phyloP scores from a whole-genome alignment of 2,797 vertebrate species.

The Betta splendens region DNA sequence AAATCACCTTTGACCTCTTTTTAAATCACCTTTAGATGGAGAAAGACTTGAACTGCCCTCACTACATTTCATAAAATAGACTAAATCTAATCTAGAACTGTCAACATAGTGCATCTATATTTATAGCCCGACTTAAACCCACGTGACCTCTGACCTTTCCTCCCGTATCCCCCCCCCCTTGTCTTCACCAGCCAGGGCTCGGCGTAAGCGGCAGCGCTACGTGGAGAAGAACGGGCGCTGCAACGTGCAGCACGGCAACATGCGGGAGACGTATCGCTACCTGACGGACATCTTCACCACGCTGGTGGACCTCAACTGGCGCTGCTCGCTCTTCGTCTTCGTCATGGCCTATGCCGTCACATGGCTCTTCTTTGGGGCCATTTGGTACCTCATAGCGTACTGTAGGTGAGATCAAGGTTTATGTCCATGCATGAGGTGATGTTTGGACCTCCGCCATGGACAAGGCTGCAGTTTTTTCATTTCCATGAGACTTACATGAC shows the following conservation, averaged over 20 bases:
- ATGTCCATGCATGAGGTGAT: no score
- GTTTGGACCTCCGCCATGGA: background rate
- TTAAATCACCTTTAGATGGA: no score
- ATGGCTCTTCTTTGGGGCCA: slow-evolving; percentile 97
- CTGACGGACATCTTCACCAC: slow-evolving; percentile 98
- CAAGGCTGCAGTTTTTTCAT: no score
- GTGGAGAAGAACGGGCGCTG: slow-evolving; percentile 96
- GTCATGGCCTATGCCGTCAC: slow-evolving; percentile 95
- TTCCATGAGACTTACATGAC: no score
- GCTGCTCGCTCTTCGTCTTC: slow-evolving; percentile 95
- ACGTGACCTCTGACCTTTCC: background rate
- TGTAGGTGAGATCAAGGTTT: slow-evolving; percentile 76
- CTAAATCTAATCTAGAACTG: no score
- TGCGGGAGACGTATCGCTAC: slow-evolving; percentile 94
- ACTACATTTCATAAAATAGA: no score
- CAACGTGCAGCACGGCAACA: slow-evolving; percentile 95
- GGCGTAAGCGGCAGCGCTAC: slow-evolving; percentile 89
- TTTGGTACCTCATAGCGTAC: slow-evolving; percentile 98
- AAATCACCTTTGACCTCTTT: no score
- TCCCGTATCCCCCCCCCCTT: background rate
- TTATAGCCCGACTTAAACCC: background rate
- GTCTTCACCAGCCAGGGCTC: slow-evolving; percentile 64
- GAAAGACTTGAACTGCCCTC: no score
- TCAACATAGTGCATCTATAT: no score
- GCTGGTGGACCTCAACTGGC: slow-evolving; percentile 96